phyloP scores from a whole-genome alignment of 2,113 vertebrate species.

The Gymnocephalus cernua region DNA sequence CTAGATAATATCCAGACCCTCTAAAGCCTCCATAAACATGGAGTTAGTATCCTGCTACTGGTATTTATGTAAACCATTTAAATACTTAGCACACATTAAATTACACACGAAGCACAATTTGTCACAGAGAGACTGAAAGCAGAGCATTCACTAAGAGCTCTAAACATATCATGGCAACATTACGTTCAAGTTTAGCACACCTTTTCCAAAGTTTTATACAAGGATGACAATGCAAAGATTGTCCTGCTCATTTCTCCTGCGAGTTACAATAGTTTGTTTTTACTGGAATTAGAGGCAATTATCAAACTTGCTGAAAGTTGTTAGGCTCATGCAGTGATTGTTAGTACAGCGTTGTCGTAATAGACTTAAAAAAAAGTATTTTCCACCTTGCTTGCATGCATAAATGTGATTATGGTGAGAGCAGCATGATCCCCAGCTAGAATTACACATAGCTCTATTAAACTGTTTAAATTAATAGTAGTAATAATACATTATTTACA shows the following conservation, averaged over 20 bases:
- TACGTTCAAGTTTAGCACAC: background rate
- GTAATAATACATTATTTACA: background rate
- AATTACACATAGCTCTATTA: conserved; percentile 69
- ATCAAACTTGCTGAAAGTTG: conserved; percentile 28
- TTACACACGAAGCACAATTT: conserved; percentile 48
- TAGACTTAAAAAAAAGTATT: conserved; percentile 53
- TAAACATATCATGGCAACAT: conserved; percentile 8
- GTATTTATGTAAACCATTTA: conserved; percentile 73
- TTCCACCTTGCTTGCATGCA: conserved; percentile 56
- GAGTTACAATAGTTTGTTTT: conserved; percentile 11
- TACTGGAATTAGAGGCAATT: background rate
- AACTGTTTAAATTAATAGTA: conserved; percentile 35
- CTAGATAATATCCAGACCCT: conserved; percentile 88
- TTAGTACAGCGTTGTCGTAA: conserved; percentile 42
- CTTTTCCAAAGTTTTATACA: conserved; percentile 23
- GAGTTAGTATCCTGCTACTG: conserved; percentile 73
- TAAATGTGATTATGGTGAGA: conserved; percentile 67
- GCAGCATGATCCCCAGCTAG: conserved; percentile 58
- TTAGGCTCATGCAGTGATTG: conserved; percentile 43
- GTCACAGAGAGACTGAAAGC: conserved; percentile 47
- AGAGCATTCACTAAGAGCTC: conserved; percentile 20
- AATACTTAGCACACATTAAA: conserved; percentile 53
- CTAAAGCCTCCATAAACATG: conserved; percentile 77
- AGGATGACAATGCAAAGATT: background rate
- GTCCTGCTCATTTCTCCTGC: background rate